Evolutionary conservation across 1,140 invertebrate species (phyloP).

Genomic region (Chironomus tepperi): DNA sequence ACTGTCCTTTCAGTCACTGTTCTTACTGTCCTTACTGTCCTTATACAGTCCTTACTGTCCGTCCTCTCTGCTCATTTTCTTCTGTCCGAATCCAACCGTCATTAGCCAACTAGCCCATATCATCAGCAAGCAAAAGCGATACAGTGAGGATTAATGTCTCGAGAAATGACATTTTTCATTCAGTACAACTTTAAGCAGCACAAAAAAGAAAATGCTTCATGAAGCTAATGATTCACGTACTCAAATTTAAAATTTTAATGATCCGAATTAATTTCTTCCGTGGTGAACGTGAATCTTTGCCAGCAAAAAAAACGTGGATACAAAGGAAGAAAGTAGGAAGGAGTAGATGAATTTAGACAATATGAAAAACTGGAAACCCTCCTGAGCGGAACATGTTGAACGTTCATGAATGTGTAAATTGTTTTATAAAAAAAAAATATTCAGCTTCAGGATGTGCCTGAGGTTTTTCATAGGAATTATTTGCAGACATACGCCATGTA

Average conservation of each 20-base stretch:
- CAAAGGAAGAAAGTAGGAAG: too few relatives aligned
- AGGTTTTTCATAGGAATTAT: background rate
- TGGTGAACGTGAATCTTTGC: background rate
- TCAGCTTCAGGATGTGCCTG: background rate
- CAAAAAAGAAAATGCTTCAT: background rate
- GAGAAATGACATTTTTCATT: background rate
- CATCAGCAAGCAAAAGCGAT: background rate
- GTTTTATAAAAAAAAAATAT: background rate
- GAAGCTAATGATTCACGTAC: slow-evolving; percentile 18
- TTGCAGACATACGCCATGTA: background rate
- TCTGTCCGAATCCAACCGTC: too few relatives aligned
- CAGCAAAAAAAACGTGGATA: background rate
- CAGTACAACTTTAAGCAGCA: background rate
- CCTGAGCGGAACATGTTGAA: background rate
- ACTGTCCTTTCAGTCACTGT: too few relatives aligned
- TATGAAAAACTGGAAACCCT: too few relatives aligned
- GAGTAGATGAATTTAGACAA: too few relatives aligned
- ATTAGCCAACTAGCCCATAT: too few relatives aligned
- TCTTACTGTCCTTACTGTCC: too few relatives aligned
- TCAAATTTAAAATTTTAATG: slow-evolving; percentile 11
- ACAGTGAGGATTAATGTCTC: slow-evolving; percentile 6
- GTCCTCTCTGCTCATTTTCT: too few relatives aligned
- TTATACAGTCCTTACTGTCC: too few relatives aligned
- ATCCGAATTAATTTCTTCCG: slow-evolving; percentile 21
- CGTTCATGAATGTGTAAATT: background rate